Percentiles rank a stretch among this genome's conserved stretches.
Evolutionary conservation across 1,140 invertebrate genomes (phyloP).

Genomic region (Geopemphigus sp.): DNA sequence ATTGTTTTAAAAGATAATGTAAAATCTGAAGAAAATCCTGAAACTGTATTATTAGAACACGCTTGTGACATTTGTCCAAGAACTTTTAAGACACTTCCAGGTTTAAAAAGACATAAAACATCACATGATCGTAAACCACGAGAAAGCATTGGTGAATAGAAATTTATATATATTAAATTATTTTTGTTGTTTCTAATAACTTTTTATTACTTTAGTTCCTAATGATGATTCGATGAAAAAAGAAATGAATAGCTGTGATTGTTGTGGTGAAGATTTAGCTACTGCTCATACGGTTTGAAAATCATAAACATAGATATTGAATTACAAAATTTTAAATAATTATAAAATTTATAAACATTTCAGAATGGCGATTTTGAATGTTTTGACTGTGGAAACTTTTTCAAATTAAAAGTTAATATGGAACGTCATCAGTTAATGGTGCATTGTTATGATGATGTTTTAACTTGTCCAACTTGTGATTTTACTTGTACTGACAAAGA

Average conservation of each 20-base stretch:
- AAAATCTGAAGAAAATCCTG: not conserved
- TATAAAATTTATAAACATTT: conserved; percentile 51
- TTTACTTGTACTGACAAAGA: conserved; percentile 59
- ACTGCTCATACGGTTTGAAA: conserved; percentile 59
- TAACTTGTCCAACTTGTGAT: conserved; percentile 58
- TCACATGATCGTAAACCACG: conserved; percentile 37
- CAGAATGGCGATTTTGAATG: conserved; percentile 59
- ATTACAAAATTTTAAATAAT: not conserved
- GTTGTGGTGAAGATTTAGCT: conserved; percentile 59
- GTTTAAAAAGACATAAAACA: conserved; percentile 39
- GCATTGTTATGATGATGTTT: conserved; percentile 57
- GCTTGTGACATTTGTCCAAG: conserved; percentile 31
- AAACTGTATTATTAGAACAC: not conserved
- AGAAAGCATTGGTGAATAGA: not conserved
- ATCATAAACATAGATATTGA: not conserved
- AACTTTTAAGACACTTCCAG: conserved; percentile 28
- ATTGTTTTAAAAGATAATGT: not conserved
- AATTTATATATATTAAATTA: not conserved
- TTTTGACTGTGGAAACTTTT: conserved; percentile 61
- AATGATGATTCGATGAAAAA: conserved; percentile 21
- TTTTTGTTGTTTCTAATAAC: not conserved
- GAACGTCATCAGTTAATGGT: conserved; percentile 59
- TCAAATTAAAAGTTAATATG: conserved; percentile 58
- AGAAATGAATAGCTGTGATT: conserved; percentile 57
- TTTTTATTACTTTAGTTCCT: not conserved